These are phyloP conservation scores for Helarctos malayanus DNA, from an alignment of 2,797 vertebrate genomes.

Conservation along the genomic window DNA sequence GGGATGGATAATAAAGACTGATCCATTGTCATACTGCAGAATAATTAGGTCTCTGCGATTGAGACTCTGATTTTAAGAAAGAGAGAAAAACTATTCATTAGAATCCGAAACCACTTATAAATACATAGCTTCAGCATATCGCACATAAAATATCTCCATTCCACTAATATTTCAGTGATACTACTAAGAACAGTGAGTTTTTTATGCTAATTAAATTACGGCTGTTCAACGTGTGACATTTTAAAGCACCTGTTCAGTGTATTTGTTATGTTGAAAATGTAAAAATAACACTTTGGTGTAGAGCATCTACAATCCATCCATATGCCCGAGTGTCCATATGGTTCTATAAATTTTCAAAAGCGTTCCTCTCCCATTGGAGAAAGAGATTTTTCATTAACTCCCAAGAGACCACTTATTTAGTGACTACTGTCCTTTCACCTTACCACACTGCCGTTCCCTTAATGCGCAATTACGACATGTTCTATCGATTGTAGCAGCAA, in stretches of 20 bases:
- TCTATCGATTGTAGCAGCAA: slow-evolving; percentile 6
- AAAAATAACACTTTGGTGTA: slow-evolving; percentile 75
- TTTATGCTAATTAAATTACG: slow-evolving; percentile 78
- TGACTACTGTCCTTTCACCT: slow-evolving; percentile 1
- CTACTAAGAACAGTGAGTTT: slow-evolving; percentile 67
- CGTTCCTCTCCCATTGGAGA: not conserved
- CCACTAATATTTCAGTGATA: slow-evolving; percentile 50
- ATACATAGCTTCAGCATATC: not conserved
- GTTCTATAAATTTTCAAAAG: slow-evolving; percentile 66
- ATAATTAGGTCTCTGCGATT: not conserved
- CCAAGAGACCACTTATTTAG: not conserved
- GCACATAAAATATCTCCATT: slow-evolving; percentile 39
- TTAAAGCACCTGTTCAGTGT: slow-evolving; percentile 74
- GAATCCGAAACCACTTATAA: not conserved
- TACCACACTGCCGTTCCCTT: not conserved
- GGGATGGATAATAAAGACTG: accelerated
- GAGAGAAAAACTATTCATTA: not conserved
- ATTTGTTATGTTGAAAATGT: slow-evolving; percentile 73
- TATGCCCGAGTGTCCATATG: slow-evolving; percentile 48
- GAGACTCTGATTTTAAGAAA: not conserved
- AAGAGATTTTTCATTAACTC: slow-evolving; percentile 47
- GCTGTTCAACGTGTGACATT: slow-evolving; percentile 79
- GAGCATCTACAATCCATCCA: not conserved
- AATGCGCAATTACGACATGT: not conserved
- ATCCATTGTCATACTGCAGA: not conserved